Evolutionary conservation across 2,797 vertebrate genomes (phyloP), one percentile per base, ranked within the genome.

Genomic region (Hippopotamyrus pictus): DNA sequence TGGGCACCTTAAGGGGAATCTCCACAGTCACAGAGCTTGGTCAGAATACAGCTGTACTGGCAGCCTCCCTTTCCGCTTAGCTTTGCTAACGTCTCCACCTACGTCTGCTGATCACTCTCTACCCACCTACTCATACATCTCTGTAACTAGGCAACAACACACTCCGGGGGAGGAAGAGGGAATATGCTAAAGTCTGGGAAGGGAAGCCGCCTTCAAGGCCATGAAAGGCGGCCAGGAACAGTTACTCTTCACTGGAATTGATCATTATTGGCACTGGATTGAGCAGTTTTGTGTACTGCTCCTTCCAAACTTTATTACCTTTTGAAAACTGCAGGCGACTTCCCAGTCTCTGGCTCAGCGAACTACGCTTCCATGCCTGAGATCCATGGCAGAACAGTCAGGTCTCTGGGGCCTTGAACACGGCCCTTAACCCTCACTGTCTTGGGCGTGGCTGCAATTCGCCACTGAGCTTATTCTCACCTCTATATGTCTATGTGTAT

Each of bases 121-220:
- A n/a, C 89, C 88, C 89, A 91, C 91, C 90, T 53, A 87, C 87
- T 86, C 91, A 88, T 89, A 85, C 53, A 25, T 41, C 88, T 51
- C 88, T 83, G 93, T 93, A 88, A 89, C 93, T 91, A 92, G 89
- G 93, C 92, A 93, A 93, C 93, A 53, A 86, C 90, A 89, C 88
- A 50, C 65, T 87, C 5, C 12, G 37, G 59, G 50, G 87, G 53
- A 82, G 83, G 84, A 48, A 79, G 57, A 33, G 48, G 29, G 86
- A 87, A 53, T 29, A 69, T 46, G 88, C 69, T 25, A 5, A 25
- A 51, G 46, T 82, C 46, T 37, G 50, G 7, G 0, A 17, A 54
- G 62, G 62, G 25, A 65, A 29, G 62, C 25, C 3, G 11, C 62
- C 62, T 62, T 73, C 48, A 33, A 29, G 83, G 2, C 46, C 22